Base-by-base conservation (phyloP, 1,140 invertebrate species). In the Rhizoglyphus robini region DNA sequence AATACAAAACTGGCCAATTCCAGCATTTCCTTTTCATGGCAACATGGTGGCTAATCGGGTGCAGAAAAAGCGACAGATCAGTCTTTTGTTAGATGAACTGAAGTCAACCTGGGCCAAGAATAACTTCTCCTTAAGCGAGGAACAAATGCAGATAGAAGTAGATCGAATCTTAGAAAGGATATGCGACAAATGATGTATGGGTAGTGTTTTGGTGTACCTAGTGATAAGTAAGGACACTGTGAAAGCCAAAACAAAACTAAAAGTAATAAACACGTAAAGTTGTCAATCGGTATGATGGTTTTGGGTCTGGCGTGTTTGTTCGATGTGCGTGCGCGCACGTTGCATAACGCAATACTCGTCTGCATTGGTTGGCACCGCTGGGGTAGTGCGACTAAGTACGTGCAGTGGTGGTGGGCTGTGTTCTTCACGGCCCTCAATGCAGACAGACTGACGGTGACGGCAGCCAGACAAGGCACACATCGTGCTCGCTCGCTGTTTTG, bases 21-120 rank as follows among this genome's bases (percentile, higher is more conserved):
- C 88, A 0, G 80, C 74, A 68, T 94, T 96, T 77, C 92, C 91
- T 23, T 71, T 96, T 0, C 84, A 70, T 70, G 92, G 92, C 0
- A 76, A 83, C 70, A 78, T 82, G 59, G 72, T 96, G 0, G 82
- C 82, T 66, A 74, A 82, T 47, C 74, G 79, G 57, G 82, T 84
- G n/a, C 80, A 87, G 2, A 71, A 72, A 20, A 74, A 74, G 29
- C 54, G 73, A 51, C 73, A 77, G 46, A 83, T 85, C 69, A 82
- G 83, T 4, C 60, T 69, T 18, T 79, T 88, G 2, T 73, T 93
- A 20, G 75, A 75, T 15, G 77, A 82, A 71, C 73, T 95, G 15
- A 86, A 86, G 72, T 75, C 83, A 29, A 76, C 83, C 67, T 96
- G 90, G 90, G 81, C 87, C 25, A 82, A 89, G 18, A 83, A 82